A percentile compares a stretch with the other conserved stretches of the same genome.
phyloP scores from a whole-genome alignment of 1,140 invertebrate genomes.

The Microplitis demolitor region DNA sequence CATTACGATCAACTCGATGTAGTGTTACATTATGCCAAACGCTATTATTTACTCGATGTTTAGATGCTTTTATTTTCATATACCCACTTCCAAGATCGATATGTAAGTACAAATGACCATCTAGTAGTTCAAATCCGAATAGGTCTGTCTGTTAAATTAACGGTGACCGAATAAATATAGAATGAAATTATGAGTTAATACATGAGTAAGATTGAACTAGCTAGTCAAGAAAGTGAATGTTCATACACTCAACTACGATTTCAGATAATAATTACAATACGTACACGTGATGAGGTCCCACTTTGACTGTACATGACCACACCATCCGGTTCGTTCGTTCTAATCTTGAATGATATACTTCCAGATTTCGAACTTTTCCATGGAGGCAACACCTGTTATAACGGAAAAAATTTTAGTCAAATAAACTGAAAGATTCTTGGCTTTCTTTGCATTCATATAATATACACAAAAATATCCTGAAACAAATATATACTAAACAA shows the following conservation, averaged over 20 bases:
- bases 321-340: conserved; percentile 93
- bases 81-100: conserved; percentile 91
- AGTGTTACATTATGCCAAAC: conserved; percentile 89
- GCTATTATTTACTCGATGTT: conserved; percentile 84
- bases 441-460: too few relatives aligned
- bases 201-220: too few relatives aligned
- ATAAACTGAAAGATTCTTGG: too few relatives aligned
- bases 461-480: too few relatives aligned
- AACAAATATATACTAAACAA: too few relatives aligned
- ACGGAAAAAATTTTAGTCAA: background rate
- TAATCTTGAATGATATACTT: conserved; percentile 89
- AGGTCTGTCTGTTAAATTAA: conserved; percentile 73
- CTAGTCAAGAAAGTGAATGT: too few relatives aligned
- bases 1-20: conserved; percentile 77
- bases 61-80: conserved; percentile 81
- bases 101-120: conserved; percentile 90
- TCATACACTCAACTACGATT: too few relatives aligned
- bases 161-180: background rate
- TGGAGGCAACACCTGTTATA: conserved; percentile 78
- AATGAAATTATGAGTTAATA: background rate
- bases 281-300: conserved; percentile 73
- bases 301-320: conserved; percentile 92
- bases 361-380: conserved; percentile 87
- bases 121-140: conserved; percentile 92
- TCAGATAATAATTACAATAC: conserved; percentile 13